These are phyloP conservation scores for Notolepis coatsorum DNA, from an alignment of 2,797 vertebrate species.

Conservation along the genomic window DNA sequence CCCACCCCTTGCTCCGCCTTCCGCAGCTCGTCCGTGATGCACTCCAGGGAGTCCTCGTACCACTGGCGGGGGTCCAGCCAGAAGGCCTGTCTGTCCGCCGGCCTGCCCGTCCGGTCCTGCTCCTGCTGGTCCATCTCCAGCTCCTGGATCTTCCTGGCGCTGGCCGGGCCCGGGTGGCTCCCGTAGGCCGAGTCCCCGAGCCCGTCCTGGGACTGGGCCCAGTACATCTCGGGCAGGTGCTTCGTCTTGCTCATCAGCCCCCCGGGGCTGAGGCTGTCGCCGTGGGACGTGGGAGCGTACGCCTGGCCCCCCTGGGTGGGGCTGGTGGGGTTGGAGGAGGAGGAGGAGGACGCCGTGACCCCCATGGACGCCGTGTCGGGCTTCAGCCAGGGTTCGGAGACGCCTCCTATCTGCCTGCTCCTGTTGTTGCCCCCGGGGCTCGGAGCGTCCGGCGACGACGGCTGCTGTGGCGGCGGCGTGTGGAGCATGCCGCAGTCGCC, in stretches of 20 bases:
- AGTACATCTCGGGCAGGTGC: constrained; percentile 92
- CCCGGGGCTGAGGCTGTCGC: constrained; percentile 73
- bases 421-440: constrained; percentile 69
- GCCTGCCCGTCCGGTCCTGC: constrained; percentile 60
- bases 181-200: constrained; percentile 96
- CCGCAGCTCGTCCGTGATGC: constrained; percentile 89
- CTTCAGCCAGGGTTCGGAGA: constrained; percentile 76
- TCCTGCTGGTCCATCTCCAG: constrained; percentile 90
- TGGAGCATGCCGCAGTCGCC: constrained; percentile 91
- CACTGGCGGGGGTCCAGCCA: constrained; percentile 86
- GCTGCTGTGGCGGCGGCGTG: constrained; percentile 65
- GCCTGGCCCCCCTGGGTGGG: constrained; percentile 72
- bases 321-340: constrained; percentile 59
- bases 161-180: constrained; percentile 95
- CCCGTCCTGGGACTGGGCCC: constrained; percentile 96
- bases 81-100: constrained; percentile 80
- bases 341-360: constrained; percentile 47
- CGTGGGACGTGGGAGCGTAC: constrained; percentile 61
- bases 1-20: constrained; percentile 88
- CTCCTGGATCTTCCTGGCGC: constrained; percentile 94
- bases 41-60: constrained; percentile 94
- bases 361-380: constrained; percentile 58
- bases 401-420: constrained; percentile 46
- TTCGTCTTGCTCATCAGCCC: constrained; percentile 92
- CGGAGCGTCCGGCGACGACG: constrained; percentile 74